Evolutionary conservation across 2,888 invertebrate species (phyloP).

Genomic region (Cataglyphis cursor): DNA sequence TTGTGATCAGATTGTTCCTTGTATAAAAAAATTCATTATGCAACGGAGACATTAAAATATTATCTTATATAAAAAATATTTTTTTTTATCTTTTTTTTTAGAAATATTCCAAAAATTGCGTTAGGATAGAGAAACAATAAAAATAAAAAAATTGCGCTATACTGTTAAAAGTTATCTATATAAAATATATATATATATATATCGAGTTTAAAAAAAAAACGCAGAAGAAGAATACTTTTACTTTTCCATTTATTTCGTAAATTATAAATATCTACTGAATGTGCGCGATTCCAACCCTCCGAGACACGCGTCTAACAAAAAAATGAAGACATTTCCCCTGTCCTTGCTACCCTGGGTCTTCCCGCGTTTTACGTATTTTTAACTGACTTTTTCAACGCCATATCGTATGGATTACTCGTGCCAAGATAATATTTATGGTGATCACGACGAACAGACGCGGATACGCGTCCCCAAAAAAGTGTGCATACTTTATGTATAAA

Average conservation of each 20-base stretch:
- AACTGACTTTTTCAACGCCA: conserved; percentile 27
- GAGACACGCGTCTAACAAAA: conserved; percentile 60
- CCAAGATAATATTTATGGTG: conserved; percentile 25
- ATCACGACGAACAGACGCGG: neutral
- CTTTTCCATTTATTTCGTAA: neutral
- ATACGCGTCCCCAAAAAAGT: neutral
- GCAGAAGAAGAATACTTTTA: neutral
- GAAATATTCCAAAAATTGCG: neutral
- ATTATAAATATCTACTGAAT: conserved; percentile 59
- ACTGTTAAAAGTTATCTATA: neutral
- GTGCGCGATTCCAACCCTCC: conserved; percentile 65
- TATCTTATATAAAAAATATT: neutral
- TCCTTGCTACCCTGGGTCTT: neutral
- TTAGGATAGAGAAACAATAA: neutral
- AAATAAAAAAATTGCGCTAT: neutral
- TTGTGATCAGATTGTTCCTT: neutral
- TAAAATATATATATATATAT: neutral
- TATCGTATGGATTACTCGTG: conserved; percentile 9
- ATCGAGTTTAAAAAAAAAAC: neutral
- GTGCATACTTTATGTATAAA: neutral
- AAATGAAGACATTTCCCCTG: neutral
- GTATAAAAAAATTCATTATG: neutral
- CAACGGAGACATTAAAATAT: conserved; percentile 7
- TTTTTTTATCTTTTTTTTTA: neutral
- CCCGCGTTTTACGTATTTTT: conserved; percentile 24